These are phyloP conservation scores for Grammomys dolichurus DNA, from an alignment of 2,113 vertebrate species.

Conservation along the genomic window DNA sequence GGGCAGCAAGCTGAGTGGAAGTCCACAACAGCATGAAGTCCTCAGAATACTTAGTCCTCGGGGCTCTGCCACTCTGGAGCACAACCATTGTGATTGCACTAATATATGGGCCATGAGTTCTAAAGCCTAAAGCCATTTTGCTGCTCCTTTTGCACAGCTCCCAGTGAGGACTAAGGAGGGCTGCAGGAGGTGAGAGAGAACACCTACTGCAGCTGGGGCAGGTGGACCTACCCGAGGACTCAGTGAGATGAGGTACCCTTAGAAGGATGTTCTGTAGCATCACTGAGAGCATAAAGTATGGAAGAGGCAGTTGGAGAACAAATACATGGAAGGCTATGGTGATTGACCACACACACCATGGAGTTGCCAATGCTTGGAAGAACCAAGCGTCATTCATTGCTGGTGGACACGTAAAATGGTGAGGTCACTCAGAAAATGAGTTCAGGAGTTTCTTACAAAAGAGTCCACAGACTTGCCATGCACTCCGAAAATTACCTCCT, in stretches of 20 bases:
- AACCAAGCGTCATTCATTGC: not conserved
- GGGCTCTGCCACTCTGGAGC: too few relatives aligned
- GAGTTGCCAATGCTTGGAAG: not conserved
- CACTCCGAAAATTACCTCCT: too few relatives aligned
- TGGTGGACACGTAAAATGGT: not conserved
- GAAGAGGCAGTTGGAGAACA: not conserved
- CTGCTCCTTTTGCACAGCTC: too few relatives aligned
- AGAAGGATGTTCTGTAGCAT: not conserved
- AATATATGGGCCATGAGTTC: too few relatives aligned
- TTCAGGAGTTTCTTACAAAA: not conserved
- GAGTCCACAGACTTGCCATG: not conserved
- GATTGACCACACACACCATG: not conserved
- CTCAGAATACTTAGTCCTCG: too few relatives aligned
- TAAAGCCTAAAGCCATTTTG: too few relatives aligned
- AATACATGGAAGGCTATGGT: not conserved
- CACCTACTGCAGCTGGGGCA: not conserved
- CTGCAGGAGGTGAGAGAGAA: not conserved
- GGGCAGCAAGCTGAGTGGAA: too few relatives aligned
- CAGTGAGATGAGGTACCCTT: not conserved
- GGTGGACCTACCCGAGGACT: not conserved
- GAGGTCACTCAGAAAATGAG: not conserved
- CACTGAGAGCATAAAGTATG: not conserved
- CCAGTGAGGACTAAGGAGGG: not conserved
- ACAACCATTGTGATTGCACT: too few relatives aligned
- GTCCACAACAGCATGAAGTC: too few relatives aligned